Evolutionary conservation across 2,113 vertebrate genomes (phyloP).

Genomic region (Misgurnus mizolepis): DNA sequence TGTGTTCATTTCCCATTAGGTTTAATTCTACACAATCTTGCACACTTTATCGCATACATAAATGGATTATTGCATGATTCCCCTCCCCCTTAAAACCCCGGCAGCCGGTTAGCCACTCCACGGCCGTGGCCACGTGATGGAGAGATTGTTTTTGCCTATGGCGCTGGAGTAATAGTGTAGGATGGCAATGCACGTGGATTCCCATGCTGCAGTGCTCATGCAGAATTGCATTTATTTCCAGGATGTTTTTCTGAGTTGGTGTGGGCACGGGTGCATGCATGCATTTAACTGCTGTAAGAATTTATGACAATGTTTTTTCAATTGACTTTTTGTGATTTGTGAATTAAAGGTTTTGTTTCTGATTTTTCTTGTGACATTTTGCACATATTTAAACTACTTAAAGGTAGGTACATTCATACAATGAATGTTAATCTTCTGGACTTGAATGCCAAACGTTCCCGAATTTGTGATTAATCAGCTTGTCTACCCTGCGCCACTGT

Average conservation of each 20-base stretch:
- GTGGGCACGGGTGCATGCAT: background rate
- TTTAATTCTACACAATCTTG: background rate
- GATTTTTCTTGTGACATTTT: no score
- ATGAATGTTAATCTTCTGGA: background rate
- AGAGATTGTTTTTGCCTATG: constrained; percentile 31
- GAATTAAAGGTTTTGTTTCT: background rate
- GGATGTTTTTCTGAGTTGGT: background rate
- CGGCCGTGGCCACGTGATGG: constrained; percentile 61
- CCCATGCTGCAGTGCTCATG: constrained; percentile 68
- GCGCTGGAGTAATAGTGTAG: constrained; percentile 56
- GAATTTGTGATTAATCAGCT: constrained; percentile 48
- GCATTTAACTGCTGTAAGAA: background rate
- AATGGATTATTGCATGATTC: constrained; percentile 22
- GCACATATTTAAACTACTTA: no score
- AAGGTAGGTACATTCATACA: no score
- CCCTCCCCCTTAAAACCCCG: constrained; percentile 51
- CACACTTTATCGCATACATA: constrained; percentile 10
- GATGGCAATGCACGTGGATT: constrained; percentile 72
- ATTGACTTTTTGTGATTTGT: background rate
- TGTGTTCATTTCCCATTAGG: background rate
- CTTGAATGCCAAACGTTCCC: constrained; percentile 26
- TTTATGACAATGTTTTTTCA: background rate
- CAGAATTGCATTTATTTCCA: constrained; percentile 63
- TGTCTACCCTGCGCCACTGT: constrained; percentile 29
- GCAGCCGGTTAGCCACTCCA: constrained; percentile 60